Evolutionary conservation across 1,140 invertebrate species (phyloP).

Genomic region (Penaeus indicus): DNA sequence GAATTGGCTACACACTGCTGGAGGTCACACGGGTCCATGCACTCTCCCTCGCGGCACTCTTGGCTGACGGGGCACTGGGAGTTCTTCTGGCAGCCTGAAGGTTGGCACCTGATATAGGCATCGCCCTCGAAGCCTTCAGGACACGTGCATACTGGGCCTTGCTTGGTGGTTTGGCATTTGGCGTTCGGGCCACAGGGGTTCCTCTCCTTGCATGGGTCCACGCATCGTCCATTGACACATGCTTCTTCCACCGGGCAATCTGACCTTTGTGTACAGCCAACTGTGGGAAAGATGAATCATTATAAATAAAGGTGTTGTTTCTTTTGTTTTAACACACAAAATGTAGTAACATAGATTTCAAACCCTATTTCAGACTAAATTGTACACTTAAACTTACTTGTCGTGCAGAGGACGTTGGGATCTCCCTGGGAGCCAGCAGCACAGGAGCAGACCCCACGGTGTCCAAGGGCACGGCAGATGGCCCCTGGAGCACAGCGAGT

Average conservation of each 20-base stretch:
- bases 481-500: conserved; percentile 82
- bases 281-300: conserved; percentile 67
- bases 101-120: conserved; percentile 73
- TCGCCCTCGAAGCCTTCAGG: conserved; percentile 84
- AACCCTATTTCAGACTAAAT: too few relatives aligned
- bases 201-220: conserved; percentile 69
- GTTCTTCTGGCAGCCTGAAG: conserved; percentile 56
- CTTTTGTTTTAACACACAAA: too few relatives aligned
- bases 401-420: conserved; percentile 81
- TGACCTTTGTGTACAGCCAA: conserved; percentile 63
- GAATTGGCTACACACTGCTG: conserved; percentile 68
- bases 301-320: too few relatives aligned
- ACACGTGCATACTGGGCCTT: conserved; percentile 82
- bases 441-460: conserved; percentile 85
- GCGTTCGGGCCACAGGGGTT: conserved; percentile 85
- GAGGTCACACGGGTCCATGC: conserved; percentile 71
- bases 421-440: conserved; percentile 81
- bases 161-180: conserved; percentile 79
- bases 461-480: conserved; percentile 79
- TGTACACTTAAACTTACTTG: conserved; percentile 56
- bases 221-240: conserved; percentile 68
- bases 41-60: conserved; percentile 68
- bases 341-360: too few relatives aligned
- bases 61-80: conserved; percentile 68
- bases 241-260: conserved; percentile 68